Conservation (phyloP, 2,888 invertebrate genomes). For the Sicus ferrugineus region DNA sequence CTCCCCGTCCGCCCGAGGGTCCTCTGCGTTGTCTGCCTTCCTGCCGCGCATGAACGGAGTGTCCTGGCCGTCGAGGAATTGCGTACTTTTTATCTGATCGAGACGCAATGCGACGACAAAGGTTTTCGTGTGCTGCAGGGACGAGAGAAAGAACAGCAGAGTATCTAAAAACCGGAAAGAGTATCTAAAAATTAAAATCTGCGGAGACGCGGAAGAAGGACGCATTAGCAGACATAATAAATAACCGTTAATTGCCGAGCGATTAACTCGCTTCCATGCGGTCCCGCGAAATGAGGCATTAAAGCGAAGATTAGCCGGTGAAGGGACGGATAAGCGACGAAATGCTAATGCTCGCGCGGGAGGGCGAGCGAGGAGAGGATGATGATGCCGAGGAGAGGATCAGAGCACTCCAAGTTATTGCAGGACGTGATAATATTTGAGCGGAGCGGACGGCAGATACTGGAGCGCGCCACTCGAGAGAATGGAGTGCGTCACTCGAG, state of each 20-base stretch:
- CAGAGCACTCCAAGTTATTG: constrained; percentile 21
- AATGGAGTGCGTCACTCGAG: too few species aligned
- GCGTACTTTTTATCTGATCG: constrained; percentile 27
- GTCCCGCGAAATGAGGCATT: constrained; percentile 33
- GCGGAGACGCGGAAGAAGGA: background rate
- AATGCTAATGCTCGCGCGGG: too few species aligned
- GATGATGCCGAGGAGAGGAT: constrained; percentile 15
- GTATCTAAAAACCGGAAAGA: background rate
- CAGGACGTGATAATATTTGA: constrained; percentile 9
- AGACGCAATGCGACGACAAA: constrained; percentile 20
- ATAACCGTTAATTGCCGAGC: constrained; percentile 60
- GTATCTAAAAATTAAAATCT: background rate
- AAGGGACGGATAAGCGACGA: constrained; percentile 1
- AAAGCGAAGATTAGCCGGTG: constrained; percentile 21
- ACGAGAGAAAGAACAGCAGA: background rate
- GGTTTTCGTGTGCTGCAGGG: too few species aligned
- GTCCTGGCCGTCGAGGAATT: constrained; percentile 18
- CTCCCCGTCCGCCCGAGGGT: background rate
- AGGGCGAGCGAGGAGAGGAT: too few species aligned
- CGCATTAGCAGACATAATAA: constrained; percentile 53
- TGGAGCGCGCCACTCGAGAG: constrained; percentile 18
- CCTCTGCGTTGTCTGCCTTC: background rate
- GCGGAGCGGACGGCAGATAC: background rate
- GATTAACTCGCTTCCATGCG: constrained; percentile 43
- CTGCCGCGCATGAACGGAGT: background rate